Evolutionary conservation across 2,113 vertebrate genomes (phyloP).

Genomic region (Sphaerodactylus townsendi): DNA sequence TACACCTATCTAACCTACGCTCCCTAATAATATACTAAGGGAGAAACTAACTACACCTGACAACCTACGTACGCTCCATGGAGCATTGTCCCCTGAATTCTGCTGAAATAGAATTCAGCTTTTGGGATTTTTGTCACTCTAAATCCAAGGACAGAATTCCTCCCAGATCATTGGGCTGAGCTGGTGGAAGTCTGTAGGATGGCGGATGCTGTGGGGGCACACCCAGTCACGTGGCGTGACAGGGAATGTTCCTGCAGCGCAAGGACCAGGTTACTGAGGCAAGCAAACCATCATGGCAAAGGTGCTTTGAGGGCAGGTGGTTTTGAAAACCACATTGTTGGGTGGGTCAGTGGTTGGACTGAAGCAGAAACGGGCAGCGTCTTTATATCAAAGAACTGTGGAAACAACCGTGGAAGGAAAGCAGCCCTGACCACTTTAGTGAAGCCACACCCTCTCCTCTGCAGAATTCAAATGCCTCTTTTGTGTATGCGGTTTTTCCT

Average conservation of each 20-base stretch:
- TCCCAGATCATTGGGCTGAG: background rate
- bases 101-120: background rate
- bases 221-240: background rate
- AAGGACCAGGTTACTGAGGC: background rate
- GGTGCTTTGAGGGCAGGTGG: background rate
- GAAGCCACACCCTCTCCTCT: background rate
- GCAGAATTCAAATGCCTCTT: background rate
- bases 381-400: background rate
- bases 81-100: background rate
- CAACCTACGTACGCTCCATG: too few species aligned
- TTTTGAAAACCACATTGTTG: background rate
- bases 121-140: background rate
- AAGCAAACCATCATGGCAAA: background rate
- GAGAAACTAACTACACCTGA: too few species aligned
- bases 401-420: background rate
- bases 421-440: background rate
- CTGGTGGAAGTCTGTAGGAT: background rate
- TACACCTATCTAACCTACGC: too few species aligned
- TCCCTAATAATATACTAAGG: too few species aligned
- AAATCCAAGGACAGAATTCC: background rate
- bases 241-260: background rate
- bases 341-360: background rate
- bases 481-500: background rate
- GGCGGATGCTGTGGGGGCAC: background rate
- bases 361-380: background rate